Base-by-base conservation (phyloP, 2,797 vertebrate species). In the Amblyopsis hoosieri region DNA sequence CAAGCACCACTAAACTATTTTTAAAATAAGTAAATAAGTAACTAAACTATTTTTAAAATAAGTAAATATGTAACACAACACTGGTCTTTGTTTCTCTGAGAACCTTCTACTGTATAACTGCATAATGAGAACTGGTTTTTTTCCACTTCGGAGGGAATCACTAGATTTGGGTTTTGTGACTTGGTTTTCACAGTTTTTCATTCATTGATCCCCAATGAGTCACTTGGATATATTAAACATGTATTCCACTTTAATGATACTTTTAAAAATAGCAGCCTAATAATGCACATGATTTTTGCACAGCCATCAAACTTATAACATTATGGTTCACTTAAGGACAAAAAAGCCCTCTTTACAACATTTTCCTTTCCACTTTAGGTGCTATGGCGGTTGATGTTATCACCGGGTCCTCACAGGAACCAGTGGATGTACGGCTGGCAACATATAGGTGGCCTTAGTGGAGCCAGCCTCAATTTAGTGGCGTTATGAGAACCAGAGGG, bases 381-480 rank as follows among this genome's bases (percentile, higher is more conserved):
- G 45, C 13, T 37, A 37, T 65, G 64, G 33, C 54, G 50, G 51
- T 66, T 69, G 50, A 66, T 31, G 47, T 67, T 63, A 65, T 12
- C 6, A 0, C 29, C 1, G 49, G 50, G 60, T 63, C 69, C 58
- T 55, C 14, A 12, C 51, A 62, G 61, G 58, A 69, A 12, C 51
- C 10, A 60, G 29, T 11, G 61, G 54, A 74, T 64, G 63, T 42
- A 46, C 48, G 9, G n/a, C 57, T 4, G 54, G 60, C 71, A 60
- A 69, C 59, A 67, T 13, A 3, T 65, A 57, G 62, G 62, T 69
- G 64, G 72, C 74, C 73, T 60, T 50, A 17, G 47, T 54, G 63
- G 62, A 79, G 74, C 67, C 74, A 57, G 63, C n/a, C 45, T 72
- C 65, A 72, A 71, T 88, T 85, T 70, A 76, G 66, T 66, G 68